phyloP scores from a whole-genome alignment of 2,888 invertebrate species.

The Limenitis camilla region DNA sequence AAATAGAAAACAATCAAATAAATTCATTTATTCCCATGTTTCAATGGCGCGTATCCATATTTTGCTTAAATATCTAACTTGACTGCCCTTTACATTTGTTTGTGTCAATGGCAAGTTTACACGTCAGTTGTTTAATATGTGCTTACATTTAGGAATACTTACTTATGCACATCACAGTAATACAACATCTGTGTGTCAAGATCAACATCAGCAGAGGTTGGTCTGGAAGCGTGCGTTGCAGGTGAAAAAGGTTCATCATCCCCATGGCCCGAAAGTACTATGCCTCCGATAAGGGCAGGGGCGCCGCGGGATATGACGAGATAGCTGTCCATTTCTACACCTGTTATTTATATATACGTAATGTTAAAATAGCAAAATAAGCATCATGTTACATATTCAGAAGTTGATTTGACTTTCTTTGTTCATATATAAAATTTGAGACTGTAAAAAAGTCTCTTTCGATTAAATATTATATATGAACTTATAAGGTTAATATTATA shows the following conservation, averaged over 20 bases:
- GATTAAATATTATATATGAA: too few species aligned
- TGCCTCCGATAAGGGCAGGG: constrained; percentile 82
- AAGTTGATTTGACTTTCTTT: not conserved
- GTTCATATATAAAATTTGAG: not conserved
- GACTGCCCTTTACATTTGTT: too few species aligned
- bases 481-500: too few species aligned
- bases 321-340: constrained; percentile 76
- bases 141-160: not conserved
- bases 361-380: too few species aligned
- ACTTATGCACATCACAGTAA: constrained; percentile 27
- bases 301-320: constrained; percentile 65
- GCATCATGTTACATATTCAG: not conserved
- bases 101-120: too few species aligned
- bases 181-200: constrained; percentile 21
- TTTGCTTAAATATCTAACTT: too few species aligned
- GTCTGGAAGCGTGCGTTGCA: constrained; percentile 61
- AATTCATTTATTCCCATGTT: too few species aligned
- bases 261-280: constrained; percentile 48
- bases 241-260: constrained; percentile 80
- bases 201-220: constrained; percentile 33
- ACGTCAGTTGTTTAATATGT: too few species aligned
- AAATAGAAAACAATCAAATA: too few species aligned
- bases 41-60: too few species aligned
- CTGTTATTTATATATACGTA: constrained; percentile 43
- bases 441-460: too few species aligned